phyloP scores from a whole-genome alignment of 2,797 vertebrate genomes.

The Pitangus sulphuratus region DNA sequence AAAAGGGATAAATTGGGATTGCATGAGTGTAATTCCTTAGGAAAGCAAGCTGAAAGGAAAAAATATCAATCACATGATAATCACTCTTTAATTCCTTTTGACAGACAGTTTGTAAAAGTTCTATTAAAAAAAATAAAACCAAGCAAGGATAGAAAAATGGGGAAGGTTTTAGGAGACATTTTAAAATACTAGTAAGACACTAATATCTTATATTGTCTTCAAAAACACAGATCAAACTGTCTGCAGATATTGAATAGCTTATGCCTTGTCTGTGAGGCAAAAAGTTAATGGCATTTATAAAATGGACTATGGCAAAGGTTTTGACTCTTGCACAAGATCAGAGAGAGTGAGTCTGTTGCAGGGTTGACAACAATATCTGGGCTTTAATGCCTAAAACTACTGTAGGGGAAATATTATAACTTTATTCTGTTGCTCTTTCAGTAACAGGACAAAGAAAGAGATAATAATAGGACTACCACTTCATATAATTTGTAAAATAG shows the following conservation, averaged over 20 bases:
- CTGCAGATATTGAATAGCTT: neutral
- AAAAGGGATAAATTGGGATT: neutral
- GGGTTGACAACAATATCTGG: neutral
- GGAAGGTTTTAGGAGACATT: fast-evolving
- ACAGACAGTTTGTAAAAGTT: neutral
- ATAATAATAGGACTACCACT: neutral
- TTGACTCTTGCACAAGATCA: neutral
- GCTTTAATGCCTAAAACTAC: neutral
- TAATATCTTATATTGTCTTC: neutral
- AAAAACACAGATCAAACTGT: neutral
- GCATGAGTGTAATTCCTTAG: neutral
- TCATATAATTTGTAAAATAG: neutral
- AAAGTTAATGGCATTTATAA: neutral
- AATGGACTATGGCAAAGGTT: neutral
- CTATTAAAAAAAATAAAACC: neutral
- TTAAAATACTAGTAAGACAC: neutral
- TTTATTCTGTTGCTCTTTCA: neutral
- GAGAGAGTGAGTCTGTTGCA: neutral
- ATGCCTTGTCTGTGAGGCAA: neutral
- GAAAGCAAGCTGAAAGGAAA: neutral
- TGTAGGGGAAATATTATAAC: neutral
- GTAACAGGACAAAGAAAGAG: neutral
- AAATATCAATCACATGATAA: neutral
- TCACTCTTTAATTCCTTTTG: neutral
- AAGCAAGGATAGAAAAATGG: neutral